Evolutionary conservation across 2,888 invertebrate genomes (phyloP).

Genomic region (Morpho deidamia): DNA sequence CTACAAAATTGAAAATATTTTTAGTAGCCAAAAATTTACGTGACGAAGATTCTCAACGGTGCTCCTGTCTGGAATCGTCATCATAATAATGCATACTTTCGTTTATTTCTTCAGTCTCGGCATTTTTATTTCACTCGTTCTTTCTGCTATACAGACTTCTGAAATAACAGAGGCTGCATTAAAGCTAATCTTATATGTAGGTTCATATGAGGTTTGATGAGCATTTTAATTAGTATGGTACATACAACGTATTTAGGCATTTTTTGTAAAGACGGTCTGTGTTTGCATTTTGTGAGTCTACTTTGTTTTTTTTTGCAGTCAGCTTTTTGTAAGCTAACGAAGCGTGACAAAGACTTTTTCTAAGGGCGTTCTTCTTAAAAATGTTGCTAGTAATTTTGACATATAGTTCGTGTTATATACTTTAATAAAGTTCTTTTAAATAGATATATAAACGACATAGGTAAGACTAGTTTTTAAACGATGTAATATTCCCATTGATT

Average conservation of each 20-base stretch:
- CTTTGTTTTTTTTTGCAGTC: slow-evolving; percentile 1
- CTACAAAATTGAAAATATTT: neutral
- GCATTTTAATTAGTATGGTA: slow-evolving; percentile 6
- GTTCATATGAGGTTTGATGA: neutral
- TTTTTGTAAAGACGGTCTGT: slow-evolving; percentile 2
- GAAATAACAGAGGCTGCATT: slow-evolving; percentile 11
- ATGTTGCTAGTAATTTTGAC: too few relatives aligned
- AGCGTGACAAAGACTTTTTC: neutral
- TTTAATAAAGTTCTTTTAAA: too few relatives aligned
- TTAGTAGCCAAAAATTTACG: slow-evolving; percentile 17
- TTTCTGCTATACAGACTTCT: slow-evolving; percentile 35
- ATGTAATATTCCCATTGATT: too few relatives aligned
- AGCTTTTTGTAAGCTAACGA: neutral
- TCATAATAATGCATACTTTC: slow-evolving; percentile 75
- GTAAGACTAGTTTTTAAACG: too few relatives aligned
- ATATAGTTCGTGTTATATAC: too few relatives aligned
- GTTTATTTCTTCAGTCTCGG: slow-evolving; percentile 67
- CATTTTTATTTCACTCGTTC: slow-evolving; percentile 66
- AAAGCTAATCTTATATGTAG: slow-evolving; percentile 1
- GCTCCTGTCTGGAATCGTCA: slow-evolving; percentile 56
- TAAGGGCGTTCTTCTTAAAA: too few relatives aligned
- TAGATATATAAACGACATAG: too few relatives aligned
- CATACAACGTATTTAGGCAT: slow-evolving; percentile 5
- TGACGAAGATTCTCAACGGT: slow-evolving; percentile 20
- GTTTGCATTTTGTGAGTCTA: neutral